Percentiles rank a stretch among this genome's conserved stretches.
These are phyloP conservation scores for Heliconius hortense DNA, from an alignment of 2,888 invertebrate species.

Conservation along the genomic window DNA sequence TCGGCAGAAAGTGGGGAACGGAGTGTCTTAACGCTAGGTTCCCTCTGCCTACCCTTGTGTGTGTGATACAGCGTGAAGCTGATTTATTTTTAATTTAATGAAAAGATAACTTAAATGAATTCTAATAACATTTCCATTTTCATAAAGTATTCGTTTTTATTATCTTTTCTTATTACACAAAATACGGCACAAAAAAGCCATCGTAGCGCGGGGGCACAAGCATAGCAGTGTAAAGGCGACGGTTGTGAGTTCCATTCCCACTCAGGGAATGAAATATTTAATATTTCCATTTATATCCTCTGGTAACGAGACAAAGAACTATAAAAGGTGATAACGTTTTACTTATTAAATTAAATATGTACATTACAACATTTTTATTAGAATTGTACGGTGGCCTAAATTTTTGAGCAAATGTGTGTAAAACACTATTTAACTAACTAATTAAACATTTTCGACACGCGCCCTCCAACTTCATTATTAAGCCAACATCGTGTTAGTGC, in stretches of 20 bases:
- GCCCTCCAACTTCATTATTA: slow-evolving; percentile 15
- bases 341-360: too few relatives aligned
- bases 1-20: too few relatives aligned
- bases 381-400: slow-evolving; percentile 2
- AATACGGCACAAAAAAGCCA: not conserved
- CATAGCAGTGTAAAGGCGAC: not conserved
- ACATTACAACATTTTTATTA: too few relatives aligned
- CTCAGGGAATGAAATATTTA: not conserved
- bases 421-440: slow-evolving; percentile 14
- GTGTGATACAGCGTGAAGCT: too few relatives aligned
- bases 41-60: too few relatives aligned
- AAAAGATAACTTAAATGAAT: too few relatives aligned
- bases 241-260: too few relatives aligned
- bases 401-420: slow-evolving; percentile 4
- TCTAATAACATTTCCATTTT: too few relatives aligned
- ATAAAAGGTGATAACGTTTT: too few relatives aligned
- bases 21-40: too few relatives aligned
- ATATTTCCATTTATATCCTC: not conserved
- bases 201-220: not conserved
- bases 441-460: slow-evolving; percentile 20
- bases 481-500: slow-evolving; percentile 11
- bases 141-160: too few relatives aligned
- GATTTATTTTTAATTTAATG: too few relatives aligned
- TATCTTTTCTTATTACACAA: not conserved
- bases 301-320: not conserved